Base-by-base conservation (phyloP, 1,140 invertebrate species). In the Lineus longissimus region DNA sequence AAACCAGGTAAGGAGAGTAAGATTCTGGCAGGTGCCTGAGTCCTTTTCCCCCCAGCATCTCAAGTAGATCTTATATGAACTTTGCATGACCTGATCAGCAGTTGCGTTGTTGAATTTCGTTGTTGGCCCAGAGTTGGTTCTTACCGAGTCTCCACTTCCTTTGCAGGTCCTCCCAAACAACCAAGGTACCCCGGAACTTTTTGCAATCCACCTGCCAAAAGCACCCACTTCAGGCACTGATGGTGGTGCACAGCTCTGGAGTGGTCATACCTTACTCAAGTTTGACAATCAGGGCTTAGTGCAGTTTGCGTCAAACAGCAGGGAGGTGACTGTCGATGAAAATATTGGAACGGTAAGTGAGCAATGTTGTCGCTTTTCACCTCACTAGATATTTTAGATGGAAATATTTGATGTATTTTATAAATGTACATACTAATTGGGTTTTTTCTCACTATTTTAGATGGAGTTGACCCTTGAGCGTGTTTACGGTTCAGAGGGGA, bases 201-300 rank as follows among this genome's bases (percentile, higher is more conserved):
- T 80, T 71, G 70, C 70, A 1, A 33, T 79, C n/a, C 70, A 74
- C 55, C 63, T 80, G 23, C 72, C 75, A 23, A 62, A 64, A 0
- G 60, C 67, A 0, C 76, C 76, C 7, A 64, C 71, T 51, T 70
- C 74, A 6, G 54, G 71, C n/a, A 73, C 72, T 15, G 62, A 63
- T 58, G 77, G 77, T 55, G 77, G 76, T 29, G 71, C 75, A 0
- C 63, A 64, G 47, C 69, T 79, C 2, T 43, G 68, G 1, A 36
- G 54, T 2, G 63, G 64, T 15, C 51, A 62, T 13, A 67, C 64
- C 2, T 0, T 71, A 27, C 65, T 64, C 22, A 55, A 62, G 19
- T 70, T 78, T 25, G 77, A 81, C 36, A 77, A 76, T 19, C 62
- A 66, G 62, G 79, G 79, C 13, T 61, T 79, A 9, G 56, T 81